phyloP scores from a whole-genome alignment of 2,888 invertebrate genomes.

The Macrosoma leucophasiata region DNA sequence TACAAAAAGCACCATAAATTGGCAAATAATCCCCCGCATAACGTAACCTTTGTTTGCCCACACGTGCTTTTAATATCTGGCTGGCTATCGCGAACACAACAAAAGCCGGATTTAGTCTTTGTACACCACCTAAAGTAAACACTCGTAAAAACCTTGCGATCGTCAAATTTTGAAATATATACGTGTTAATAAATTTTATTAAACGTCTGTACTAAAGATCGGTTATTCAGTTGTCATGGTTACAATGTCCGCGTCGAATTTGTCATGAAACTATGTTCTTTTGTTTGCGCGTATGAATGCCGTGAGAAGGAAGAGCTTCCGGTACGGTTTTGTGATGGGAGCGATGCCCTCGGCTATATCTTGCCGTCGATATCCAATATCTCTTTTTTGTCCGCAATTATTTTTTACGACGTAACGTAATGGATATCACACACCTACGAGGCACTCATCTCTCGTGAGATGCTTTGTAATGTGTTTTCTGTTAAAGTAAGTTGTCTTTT shows the following conservation, averaged over 20 bases:
- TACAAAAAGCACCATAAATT: conserved; percentile 75
- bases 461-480: too few species aligned
- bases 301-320: conserved; percentile 71
- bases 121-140: conserved; percentile 63
- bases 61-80: conserved; percentile 74
- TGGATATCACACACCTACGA: conserved; percentile 17
- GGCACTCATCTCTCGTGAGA: conserved; percentile 7
- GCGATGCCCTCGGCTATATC: conserved; percentile 61
- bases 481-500: too few species aligned
- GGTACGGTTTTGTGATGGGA: conserved; percentile 43
- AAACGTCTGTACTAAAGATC: conserved; percentile 49
- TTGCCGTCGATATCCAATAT: conserved; percentile 60
- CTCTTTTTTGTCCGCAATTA: conserved; percentile 43
- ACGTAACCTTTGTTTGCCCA: conserved; percentile 76
- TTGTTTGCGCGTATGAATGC: conserved; percentile 56
- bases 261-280: conserved; percentile 60
- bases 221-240: conserved; percentile 48
- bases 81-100: conserved; percentile 45
- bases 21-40: conserved; percentile 76
- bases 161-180: conserved; percentile 24
- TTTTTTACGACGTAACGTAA: conserved; percentile 19
- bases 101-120: conserved; percentile 70
- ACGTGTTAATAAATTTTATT: conserved; percentile 67
- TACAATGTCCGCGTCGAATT: conserved; percentile 66
- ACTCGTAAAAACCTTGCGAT: conserved; percentile 51